Conservation (phyloP, 2,888 invertebrate species). For the Cephus rjabovi region DNA sequence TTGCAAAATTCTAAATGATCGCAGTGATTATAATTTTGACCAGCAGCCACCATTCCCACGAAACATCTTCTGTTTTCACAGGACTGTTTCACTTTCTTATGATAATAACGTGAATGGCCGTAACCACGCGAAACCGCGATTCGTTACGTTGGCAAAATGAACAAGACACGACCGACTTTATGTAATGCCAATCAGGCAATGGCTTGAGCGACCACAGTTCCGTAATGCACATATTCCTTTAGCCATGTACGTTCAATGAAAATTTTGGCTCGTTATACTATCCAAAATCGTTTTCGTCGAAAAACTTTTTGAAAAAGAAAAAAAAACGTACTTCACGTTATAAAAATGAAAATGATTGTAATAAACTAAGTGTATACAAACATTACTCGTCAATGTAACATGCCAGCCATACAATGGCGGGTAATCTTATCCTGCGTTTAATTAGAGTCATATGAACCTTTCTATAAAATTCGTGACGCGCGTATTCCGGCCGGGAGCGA, state of each 20-base stretch:
- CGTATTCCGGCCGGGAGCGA: background rate
- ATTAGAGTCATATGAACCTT: background rate
- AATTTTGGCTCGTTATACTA: background rate
- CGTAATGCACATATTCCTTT: background rate
- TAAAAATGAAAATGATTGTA: background rate
- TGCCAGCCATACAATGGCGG: background rate
- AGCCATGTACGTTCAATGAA: background rate
- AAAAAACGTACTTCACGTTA: background rate
- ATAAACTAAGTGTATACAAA: background rate
- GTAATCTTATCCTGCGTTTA: background rate
- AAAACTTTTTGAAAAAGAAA: background rate
- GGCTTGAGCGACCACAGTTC: background rate
- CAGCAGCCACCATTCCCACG: background rate
- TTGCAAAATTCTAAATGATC: background rate
- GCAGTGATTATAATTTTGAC: background rate
- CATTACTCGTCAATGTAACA: background rate
- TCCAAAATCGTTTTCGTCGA: background rate
- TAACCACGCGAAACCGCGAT: conserved; percentile 4
- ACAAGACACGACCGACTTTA: background rate
- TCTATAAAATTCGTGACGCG: background rate
- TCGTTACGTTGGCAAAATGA: conserved; percentile 1
- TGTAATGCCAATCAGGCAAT: background rate
- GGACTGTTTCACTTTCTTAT: conserved; percentile 3
- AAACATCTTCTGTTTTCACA: background rate
- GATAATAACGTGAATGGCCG: background rate